Evolutionary conservation across 64 coral and sea anemone genomes (phyloP).

Genomic region (Orbicella faveolata): DNA sequence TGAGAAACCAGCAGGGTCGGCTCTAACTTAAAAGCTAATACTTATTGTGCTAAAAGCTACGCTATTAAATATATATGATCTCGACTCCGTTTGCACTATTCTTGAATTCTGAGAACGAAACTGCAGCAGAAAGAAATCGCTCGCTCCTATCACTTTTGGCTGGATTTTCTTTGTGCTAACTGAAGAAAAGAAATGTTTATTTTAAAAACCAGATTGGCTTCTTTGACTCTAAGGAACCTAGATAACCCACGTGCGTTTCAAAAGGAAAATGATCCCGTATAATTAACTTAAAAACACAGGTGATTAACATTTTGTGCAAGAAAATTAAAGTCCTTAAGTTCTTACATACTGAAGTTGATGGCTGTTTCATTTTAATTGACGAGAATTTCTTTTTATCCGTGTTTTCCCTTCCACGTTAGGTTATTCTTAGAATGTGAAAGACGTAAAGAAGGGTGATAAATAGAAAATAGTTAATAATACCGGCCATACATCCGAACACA

Average conservation of each 20-base stretch:
- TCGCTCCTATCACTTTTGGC: background rate
- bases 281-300: conserved; percentile 28
- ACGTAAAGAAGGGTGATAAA: conserved; percentile 27
- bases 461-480: conserved; percentile 54
- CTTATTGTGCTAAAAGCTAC: conserved; percentile 11
- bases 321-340: conserved; percentile 11
- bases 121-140: background rate
- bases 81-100: background rate
- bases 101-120: background rate
- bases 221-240: conserved; percentile 4
- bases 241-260: conserved; percentile 43
- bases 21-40: conserved; percentile 40
- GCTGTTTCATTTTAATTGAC: conserved; percentile 42
- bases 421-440: conserved; percentile 26
- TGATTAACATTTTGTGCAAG: conserved; percentile 9
- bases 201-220: conserved; percentile 39
- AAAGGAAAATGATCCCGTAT: conserved; percentile 30
- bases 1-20: conserved; percentile 24
- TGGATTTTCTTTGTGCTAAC: conserved; percentile 4
- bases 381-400: conserved; percentile 1
- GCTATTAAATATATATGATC: conserved; percentile 40
- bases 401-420: background rate
- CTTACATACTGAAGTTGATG: background rate
- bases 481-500: background rate
- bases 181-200: conserved; percentile 10